Evolutionary conservation across 2,797 vertebrate genomes (phyloP).

Genomic region (Syndactyla subalaris): DNA sequence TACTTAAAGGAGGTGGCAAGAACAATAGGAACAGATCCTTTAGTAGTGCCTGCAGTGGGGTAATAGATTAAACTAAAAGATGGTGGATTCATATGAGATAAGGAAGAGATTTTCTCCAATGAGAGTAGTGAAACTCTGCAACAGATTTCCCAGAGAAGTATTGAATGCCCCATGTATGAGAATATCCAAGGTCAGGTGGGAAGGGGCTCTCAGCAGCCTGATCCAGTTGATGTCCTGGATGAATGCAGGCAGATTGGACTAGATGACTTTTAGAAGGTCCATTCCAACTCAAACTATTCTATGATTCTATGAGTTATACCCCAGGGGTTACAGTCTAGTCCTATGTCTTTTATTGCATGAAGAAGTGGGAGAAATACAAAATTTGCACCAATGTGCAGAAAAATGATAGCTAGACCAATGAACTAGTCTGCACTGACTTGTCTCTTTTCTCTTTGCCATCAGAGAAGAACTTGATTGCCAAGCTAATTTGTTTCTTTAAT

Average conservation of each 20-base stretch:
- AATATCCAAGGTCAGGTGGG: not conserved
- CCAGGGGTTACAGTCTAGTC: not conserved
- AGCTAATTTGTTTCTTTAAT: slow-evolving; percentile 39
- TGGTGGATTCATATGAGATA: not conserved
- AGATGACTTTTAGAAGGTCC: not conserved
- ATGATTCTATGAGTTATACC: not conserved
- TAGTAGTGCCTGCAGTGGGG: accelerated
- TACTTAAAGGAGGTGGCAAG: not conserved
- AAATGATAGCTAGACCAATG: not conserved
- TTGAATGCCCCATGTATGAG: not conserved
- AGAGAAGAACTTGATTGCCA: slow-evolving; percentile 15
- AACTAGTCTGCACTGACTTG: not conserved
- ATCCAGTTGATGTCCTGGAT: not conserved
- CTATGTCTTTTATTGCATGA: not conserved
- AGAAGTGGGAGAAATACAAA: not conserved
- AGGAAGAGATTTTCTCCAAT: not conserved
- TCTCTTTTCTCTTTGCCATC: not conserved
- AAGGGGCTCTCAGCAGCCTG: accelerated
- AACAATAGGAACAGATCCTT: not conserved
- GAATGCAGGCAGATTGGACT: accelerated
- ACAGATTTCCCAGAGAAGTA: not conserved
- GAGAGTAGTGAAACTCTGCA: not conserved
- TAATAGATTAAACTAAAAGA: not conserved
- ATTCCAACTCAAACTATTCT: not conserved
- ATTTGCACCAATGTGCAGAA: not conserved